Base-by-base conservation (phyloP, 2,888 invertebrate species). In the Epinotia demarniana region DNA sequence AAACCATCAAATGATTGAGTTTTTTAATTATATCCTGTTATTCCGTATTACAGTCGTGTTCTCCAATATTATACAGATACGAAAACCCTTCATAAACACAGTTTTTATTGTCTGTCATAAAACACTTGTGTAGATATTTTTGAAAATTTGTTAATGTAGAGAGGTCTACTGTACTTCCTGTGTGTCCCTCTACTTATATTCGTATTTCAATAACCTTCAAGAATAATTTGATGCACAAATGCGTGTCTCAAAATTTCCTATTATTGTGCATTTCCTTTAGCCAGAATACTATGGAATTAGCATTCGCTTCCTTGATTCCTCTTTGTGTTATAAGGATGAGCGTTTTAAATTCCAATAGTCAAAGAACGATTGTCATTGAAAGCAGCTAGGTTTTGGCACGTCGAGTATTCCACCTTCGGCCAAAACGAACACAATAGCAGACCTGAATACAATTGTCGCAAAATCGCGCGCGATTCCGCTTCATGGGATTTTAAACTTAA, bases 371-470 rank as follows among this genome's bases (percentile, higher is more conserved):
- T 89, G 88, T 89, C 80, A 85, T 76, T 80, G 73, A 78, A 80
- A 78, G 78, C 78, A 83, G 82, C 80, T 78, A 81, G 78, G 77
- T 80, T 82, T 87, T 87, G 89, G 89, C 88, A 85, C 85, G 88
- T 85, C 80, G 83, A 85, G 80, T 83, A 87, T 89, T 84, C 82
- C 82, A 86, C n/a, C 68, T 78, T 83, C 82, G 81, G 83, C 84
- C 83, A 84, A 80, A 86, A 83, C 84, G 84, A 82, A 82, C 76
- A 91, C 91, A 92, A 90, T 90, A 60, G 58, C 43, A 57, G 9
- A 43, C 1, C 19, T 46, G 16, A 16, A 43, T n/a, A 69, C 12
- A 60, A 69, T 46, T 69, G 46, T 60, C 23, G 46, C 58, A 46
- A 69, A 46, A 23, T 69, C 69, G 69, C n/a, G 58, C 27, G 9